Conservation (phyloP, 1,140 invertebrate genomes). For the Drosophila triauraria region DNA sequence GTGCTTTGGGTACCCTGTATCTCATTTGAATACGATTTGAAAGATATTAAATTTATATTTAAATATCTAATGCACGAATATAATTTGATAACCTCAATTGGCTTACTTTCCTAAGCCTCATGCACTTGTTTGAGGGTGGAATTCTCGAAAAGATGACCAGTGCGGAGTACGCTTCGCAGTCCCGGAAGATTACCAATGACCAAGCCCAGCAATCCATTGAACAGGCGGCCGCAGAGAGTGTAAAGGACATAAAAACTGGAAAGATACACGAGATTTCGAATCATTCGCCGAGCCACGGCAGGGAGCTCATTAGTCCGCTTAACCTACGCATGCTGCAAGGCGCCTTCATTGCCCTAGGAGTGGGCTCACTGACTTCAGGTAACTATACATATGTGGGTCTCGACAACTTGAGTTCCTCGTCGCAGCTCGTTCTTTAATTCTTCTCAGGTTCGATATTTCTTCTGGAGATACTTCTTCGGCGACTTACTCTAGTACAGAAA, state of each 20-base stretch:
- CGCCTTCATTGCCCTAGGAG: constrained; percentile 88
- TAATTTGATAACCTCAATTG: neutral
- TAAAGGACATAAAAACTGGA: constrained; percentile 50
- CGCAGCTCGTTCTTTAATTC: neutral
- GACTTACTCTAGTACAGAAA: neutral
- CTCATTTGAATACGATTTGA: no score
- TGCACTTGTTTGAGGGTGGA: constrained; percentile 89
- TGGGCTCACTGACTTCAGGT: constrained; percentile 86
- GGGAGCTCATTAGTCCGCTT: constrained; percentile 86
- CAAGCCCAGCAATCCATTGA: constrained; percentile 66
- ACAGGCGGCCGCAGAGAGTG: constrained; percentile 41
- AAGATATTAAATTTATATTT: no score
- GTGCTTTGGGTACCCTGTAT: no score
- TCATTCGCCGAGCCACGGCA: constrained; percentile 33
- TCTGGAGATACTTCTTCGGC: neutral
- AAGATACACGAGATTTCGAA: constrained; percentile 35
- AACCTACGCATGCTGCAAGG: constrained; percentile 89
- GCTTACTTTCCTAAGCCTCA: constrained; percentile 85
- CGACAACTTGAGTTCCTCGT: neutral
- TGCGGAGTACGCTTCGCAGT: constrained; percentile 89
- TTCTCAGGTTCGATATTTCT: constrained; percentile 8
- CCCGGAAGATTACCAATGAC: constrained; percentile 84
- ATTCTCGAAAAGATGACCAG: constrained; percentile 90
- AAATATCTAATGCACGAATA: no score
- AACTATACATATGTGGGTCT: neutral